A percentile compares a stretch with the other conserved stretches of the same genome.
Evolutionary conservation across 2,888 invertebrate species (phyloP).

Genomic region (Alloscopus bannaensis): DNA sequence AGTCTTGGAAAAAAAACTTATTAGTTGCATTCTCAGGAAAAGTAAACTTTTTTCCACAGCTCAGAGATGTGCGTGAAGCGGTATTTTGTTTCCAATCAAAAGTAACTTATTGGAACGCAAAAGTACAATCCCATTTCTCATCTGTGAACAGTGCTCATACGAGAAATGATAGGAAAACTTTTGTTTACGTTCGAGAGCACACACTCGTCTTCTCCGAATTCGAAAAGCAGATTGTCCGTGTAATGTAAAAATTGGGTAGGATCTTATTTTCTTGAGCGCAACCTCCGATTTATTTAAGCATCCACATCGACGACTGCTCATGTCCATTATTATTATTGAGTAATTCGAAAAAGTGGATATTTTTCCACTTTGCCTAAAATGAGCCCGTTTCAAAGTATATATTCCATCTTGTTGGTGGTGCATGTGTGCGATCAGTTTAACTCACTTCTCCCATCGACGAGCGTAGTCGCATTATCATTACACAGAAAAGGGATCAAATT

Average conservation of each 20-base stretch:
- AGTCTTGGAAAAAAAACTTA: not conserved
- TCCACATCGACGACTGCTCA: not conserved
- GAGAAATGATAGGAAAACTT: conserved; percentile 28
- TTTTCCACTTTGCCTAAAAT: not conserved
- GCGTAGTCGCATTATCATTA: not conserved
- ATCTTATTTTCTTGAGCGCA: not conserved
- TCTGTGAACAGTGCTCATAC: conserved; percentile 9
- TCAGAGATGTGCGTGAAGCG: too few relatives aligned
- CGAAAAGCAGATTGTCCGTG: too few relatives aligned
- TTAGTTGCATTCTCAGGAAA: not conserved
- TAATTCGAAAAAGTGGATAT: conserved; percentile 1
- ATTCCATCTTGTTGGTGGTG: not conserved
- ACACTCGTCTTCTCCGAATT: too few relatives aligned
- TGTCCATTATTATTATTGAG: not conserved
- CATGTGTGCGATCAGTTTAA: not conserved
- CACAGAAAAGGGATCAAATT: too few relatives aligned
- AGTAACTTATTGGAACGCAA: too few relatives aligned
- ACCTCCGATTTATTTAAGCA: not conserved
- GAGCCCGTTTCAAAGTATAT: not conserved
- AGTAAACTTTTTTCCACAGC: too few relatives aligned
- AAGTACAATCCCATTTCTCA: conserved; percentile 56
- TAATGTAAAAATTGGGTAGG: too few relatives aligned
- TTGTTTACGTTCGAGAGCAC: conserved; percentile 21
- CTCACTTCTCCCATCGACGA: not conserved
- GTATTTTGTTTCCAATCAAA: conserved; percentile 55